These are phyloP conservation scores for Danio aesculapii DNA, from an alignment of 2,797 vertebrate species.

Conservation along the genomic window DNA sequence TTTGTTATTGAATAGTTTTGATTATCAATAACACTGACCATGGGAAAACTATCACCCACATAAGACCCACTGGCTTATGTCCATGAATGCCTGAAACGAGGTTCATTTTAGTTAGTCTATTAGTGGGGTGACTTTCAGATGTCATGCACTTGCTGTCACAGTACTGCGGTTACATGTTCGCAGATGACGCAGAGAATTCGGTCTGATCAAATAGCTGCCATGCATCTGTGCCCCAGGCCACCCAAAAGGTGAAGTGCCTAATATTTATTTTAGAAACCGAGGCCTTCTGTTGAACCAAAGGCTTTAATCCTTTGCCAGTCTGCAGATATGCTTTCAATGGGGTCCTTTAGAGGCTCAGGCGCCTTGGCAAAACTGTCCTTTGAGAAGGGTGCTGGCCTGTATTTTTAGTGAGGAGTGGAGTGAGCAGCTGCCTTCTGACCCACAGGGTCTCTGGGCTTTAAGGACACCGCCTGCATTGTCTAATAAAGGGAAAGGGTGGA, in stretches of 20 bases:
- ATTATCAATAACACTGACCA: conserved; percentile 15
- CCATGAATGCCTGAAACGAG: conserved; percentile 41
- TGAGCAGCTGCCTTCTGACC: conserved; percentile 79
- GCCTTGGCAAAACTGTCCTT: conserved; percentile 76
- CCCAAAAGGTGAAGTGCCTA: conserved; percentile 75
- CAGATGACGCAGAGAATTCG: conserved; percentile 30
- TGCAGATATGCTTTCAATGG: conserved; percentile 77
- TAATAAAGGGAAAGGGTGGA: conserved; percentile 68
- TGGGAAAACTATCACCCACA: conserved; percentile 26
- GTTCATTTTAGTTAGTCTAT: conserved; percentile 48
- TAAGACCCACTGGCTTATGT: conserved; percentile 37
- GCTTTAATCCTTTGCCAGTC: conserved; percentile 79
- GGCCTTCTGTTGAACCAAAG: conserved; percentile 70
- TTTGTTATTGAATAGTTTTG: background rate
- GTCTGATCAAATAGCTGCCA: conserved; percentile 68
- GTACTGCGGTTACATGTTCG: conserved; percentile 47
- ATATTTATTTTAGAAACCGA: conserved; percentile 80
- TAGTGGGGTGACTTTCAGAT: conserved; percentile 53
- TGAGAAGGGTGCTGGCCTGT: conserved; percentile 63
- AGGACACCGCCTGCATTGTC: conserved; percentile 79
- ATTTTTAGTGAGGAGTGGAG: conserved; percentile 76
- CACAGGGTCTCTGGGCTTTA: conserved; percentile 74
- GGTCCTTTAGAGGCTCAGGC: conserved; percentile 76
- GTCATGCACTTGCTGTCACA: conserved; percentile 71
- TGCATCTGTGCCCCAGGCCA: conserved; percentile 67